A percentile compares a stretch with the other conserved stretches of the same genome.
Evolutionary conservation across 1,140 invertebrate genomes (phyloP).

Genomic region (Oedothorax gibbosus): DNA sequence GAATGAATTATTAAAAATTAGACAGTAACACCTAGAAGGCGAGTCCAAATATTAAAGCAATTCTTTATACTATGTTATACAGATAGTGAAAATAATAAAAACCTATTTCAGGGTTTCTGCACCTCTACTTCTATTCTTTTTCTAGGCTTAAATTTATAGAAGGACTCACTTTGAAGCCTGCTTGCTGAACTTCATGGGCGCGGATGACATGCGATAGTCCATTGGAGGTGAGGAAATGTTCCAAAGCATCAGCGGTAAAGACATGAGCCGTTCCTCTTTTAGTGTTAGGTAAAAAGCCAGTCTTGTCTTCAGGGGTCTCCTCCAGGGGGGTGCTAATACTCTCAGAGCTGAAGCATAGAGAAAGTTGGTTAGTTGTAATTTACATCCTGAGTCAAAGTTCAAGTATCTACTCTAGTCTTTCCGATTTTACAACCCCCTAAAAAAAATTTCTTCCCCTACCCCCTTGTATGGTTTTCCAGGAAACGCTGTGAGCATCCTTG

Average conservation of each 20-base stretch:
- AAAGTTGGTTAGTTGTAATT: not conserved
- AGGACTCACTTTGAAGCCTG: slow-evolving; percentile 76
- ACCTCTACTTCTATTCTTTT: no score
- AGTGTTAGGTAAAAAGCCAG: slow-evolving; percentile 78
- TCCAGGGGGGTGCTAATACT: slow-evolving; percentile 6
- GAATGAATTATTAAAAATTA: no score
- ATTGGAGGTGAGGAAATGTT: slow-evolving; percentile 76
- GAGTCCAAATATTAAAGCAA: no score
- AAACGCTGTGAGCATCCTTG: no score
- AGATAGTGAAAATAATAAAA: no score
- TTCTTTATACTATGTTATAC: no score
- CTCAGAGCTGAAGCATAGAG: not conserved
- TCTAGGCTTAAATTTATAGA: no score
- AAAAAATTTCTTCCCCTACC: no score
- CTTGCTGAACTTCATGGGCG: slow-evolving; percentile 79
- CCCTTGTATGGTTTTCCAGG: no score
- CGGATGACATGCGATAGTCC: slow-evolving; percentile 77
- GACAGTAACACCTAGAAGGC: no score
- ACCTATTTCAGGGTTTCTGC: no score
- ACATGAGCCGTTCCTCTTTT: slow-evolving; percentile 79
- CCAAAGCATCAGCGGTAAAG: slow-evolving; percentile 77
- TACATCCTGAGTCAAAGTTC: not conserved
- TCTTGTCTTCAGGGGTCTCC: slow-evolving; percentile 47
- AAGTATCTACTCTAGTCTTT: not conserved
- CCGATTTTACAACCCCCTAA: no score